A percentile compares a stretch with the other conserved stretches of the same genome.
These are phyloP conservation scores for Ctenoplectra terminalis DNA, from an alignment of 1,140 invertebrate genomes.

Conservation along the genomic window DNA sequence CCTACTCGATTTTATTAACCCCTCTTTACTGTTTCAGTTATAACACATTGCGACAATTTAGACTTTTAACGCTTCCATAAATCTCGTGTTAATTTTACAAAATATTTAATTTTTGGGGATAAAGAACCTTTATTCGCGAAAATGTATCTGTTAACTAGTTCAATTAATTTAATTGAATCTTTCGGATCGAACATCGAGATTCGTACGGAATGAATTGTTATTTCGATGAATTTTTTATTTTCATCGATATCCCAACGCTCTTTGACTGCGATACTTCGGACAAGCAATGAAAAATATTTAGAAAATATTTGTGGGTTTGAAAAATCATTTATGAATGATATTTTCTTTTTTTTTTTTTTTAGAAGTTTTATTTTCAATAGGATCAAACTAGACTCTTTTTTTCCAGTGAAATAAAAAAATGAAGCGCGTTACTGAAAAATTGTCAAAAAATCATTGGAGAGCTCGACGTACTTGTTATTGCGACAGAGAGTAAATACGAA, in stretches of 20 bases:
- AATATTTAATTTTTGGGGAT: background rate
- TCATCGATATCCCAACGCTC: background rate
- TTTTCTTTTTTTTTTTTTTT: conserved; percentile 1
- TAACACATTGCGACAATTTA: background rate
- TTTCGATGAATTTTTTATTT: background rate
- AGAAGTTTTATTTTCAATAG: background rate
- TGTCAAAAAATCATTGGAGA: conserved; percentile 34
- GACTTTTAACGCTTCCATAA: background rate
- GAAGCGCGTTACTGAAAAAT: conserved; percentile 19
- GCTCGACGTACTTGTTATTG: background rate
- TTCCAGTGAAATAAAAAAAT: conserved; percentile 17
- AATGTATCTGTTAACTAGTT: background rate
- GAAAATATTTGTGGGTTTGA: background rate
- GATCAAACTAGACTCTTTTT: background rate
- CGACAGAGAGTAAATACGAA: conserved; percentile 15
- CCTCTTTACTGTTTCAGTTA: background rate
- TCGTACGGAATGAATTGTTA: background rate
- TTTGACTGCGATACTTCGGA: background rate
- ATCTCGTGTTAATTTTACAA: background rate
- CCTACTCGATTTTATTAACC: conserved; percentile 15
- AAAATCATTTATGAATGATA: background rate
- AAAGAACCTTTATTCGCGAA: background rate
- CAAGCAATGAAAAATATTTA: background rate
- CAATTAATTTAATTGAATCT: background rate
- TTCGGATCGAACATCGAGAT: background rate